phyloP scores from a whole-genome alignment of 2,888 invertebrate species.

The Heliconius hortense region DNA sequence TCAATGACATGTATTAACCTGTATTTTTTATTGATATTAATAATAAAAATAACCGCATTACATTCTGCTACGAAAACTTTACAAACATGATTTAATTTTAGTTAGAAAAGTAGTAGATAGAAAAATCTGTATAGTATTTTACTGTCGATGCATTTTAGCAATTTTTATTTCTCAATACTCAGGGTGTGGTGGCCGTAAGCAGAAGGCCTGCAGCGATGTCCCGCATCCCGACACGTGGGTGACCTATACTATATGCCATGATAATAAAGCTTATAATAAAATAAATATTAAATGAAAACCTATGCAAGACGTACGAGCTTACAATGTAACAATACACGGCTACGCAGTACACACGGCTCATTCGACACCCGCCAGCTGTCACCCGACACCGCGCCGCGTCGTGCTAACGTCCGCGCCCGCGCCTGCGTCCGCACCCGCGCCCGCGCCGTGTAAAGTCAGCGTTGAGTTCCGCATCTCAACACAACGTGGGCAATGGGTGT shows the following conservation, averaged over 20 bases:
- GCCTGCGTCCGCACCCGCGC: background rate
- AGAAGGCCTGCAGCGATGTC: too few relatives aligned
- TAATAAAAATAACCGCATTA: background rate
- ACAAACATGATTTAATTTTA: too few relatives aligned
- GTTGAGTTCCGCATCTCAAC: too few relatives aligned
- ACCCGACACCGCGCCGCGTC: conserved; percentile 21
- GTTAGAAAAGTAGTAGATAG: too few relatives aligned
- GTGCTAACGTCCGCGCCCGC: too few relatives aligned
- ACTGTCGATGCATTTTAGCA: too few relatives aligned
- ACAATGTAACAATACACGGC: conserved; percentile 21
- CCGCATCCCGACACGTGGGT: background rate
- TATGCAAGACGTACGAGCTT: background rate
- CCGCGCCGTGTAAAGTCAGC: too few relatives aligned
- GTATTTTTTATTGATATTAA: background rate
- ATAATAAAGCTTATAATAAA: background rate
- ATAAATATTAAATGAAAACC: background rate
- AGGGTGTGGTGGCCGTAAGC: too few relatives aligned
- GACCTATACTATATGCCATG: background rate
- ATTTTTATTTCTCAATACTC: too few relatives aligned
- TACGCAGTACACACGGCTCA: conserved; percentile 9
- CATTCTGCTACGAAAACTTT: too few relatives aligned
- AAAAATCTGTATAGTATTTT: too few relatives aligned
- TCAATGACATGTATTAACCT: background rate
- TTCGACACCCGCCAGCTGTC: conserved; percentile 28
- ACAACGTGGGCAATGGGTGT: too few relatives aligned